Evolutionary conservation across 92 coral and sea anemone species (phyloP).

Genomic region (Meandrina meandrites): DNA sequence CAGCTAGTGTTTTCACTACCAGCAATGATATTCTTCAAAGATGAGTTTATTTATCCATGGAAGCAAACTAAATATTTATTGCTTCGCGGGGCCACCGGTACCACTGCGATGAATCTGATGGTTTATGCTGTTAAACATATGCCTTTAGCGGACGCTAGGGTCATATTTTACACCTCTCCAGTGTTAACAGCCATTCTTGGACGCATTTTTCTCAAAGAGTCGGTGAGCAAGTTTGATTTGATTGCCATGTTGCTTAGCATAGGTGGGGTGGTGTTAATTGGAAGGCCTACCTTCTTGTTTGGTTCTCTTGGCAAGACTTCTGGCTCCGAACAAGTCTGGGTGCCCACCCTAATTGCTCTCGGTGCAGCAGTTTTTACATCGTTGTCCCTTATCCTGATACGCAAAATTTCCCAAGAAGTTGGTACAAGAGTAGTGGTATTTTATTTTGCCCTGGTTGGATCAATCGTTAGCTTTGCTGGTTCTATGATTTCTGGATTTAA

Average conservation of each 20-base stretch:
- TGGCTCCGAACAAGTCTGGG: constrained; percentile 16
- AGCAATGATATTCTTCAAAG: constrained; percentile 43
- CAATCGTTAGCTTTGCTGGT: constrained; percentile 3
- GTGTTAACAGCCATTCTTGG: constrained; percentile 75
- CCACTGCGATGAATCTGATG: constrained; percentile 50
- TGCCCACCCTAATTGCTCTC: constrained; percentile 39
- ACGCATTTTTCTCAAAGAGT: constrained; percentile 64
- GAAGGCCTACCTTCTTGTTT: constrained; percentile 60
- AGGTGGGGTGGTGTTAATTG: constrained; percentile 62
- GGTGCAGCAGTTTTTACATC: constrained; percentile 36
- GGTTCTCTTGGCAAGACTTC: background rate
- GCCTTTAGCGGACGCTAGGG: constrained; percentile 86
- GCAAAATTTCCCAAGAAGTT: constrained; percentile 40
- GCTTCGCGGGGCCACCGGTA: constrained; percentile 54
- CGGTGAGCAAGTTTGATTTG: constrained; percentile 52
- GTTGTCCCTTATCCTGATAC: constrained; percentile 17
- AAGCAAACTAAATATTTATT: constrained; percentile 32
- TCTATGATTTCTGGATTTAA: constrained; percentile 27
- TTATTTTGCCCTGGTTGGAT: constrained; percentile 54
- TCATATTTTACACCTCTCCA: constrained; percentile 66
- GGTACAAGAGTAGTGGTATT: constrained; percentile 55
- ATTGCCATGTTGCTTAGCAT: constrained; percentile 53
- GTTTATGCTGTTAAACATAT: constrained; percentile 75
- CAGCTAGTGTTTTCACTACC: constrained; percentile 59
- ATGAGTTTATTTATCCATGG: constrained; percentile 45